Base-by-base conservation (phyloP, 2,113 vertebrate genomes). In the Nematolebias whitei region DNA sequence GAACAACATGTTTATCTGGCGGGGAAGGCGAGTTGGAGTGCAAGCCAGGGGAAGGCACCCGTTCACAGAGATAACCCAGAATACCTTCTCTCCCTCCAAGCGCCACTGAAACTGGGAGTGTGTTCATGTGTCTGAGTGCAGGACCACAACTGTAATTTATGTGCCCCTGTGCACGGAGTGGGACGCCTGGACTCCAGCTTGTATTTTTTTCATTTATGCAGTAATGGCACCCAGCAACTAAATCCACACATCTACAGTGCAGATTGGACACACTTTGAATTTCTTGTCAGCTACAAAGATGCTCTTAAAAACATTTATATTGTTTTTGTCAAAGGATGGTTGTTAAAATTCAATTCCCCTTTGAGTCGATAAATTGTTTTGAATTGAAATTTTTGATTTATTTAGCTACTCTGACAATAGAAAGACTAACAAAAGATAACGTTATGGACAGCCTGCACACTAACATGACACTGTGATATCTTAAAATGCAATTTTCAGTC, bases 1-100 rank as follows among this genome's bases (percentile, higher is more conserved):
- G 82, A 87, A 81, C 85, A 84, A 85, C 80, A 79, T 86, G 88
- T 88, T 88, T 88, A 89, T 85, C 82, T 83, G 66, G 63, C 6
- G 48, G 40, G 20, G 71, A 60, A 78, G 74, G 79, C 59, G 43
- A 78, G 71, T 57, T 10, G 68, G 65, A 72, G 80, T 59, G 52
- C 77, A 68, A 78, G 80, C 83, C 78, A 74, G 44, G 66, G 65
- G 76, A 80, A 76, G 65, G 74, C 64, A 53, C 64, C 74, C 77
- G 79, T 63, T 79, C 63, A 12, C 57, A 39, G 70, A 87, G 83
- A 90, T 90, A 88, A 87, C 71, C 68, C 73, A 67, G 41, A 71
- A 79, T 71, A 68, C 58, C 81, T 74, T 41, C 56, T 50, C 79
- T 81, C 39, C 47, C 73, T 80, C 71, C 59, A 29, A 70, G 74